Conservation (phyloP, 1,140 invertebrate genomes). For the Conus betulinus region DNA sequence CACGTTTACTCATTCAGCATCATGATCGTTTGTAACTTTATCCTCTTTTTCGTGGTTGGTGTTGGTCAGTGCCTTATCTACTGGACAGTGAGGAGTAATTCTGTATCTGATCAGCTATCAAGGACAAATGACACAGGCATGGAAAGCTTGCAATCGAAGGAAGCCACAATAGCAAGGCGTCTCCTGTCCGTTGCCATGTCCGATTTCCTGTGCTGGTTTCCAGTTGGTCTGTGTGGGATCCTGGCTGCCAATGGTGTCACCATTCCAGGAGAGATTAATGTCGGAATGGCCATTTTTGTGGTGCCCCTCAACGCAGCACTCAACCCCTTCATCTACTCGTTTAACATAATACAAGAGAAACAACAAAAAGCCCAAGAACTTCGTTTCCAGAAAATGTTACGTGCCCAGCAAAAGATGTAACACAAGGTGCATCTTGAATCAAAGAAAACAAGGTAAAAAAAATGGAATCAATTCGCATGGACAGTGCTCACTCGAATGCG, state of each 20-base stretch:
- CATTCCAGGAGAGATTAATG: background rate
- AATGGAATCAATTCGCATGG: no score
- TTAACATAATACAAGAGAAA: background rate
- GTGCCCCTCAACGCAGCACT: background rate
- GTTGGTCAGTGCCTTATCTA: constrained; percentile 42
- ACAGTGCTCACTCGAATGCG: no score
- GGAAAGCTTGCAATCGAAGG: background rate
- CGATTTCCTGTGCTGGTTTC: constrained; percentile 8
- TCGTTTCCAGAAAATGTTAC: background rate
- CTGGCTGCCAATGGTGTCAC: background rate
- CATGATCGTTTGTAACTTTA: background rate
- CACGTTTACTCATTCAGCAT: background rate
- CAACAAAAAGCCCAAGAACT: background rate
- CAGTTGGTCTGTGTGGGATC: background rate
- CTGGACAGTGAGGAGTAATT: background rate
- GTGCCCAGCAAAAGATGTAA: background rate
- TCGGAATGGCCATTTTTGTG: constrained; percentile 2
- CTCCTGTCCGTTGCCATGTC: background rate
- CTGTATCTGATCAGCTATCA: background rate
- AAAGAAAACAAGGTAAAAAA: no score
- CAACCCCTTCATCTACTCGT: background rate
- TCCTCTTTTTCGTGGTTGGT: background rate
- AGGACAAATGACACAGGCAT: background rate
- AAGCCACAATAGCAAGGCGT: background rate
- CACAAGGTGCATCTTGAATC: no score